phyloP scores from a whole-genome alignment of 1,140 invertebrate species.

The Drosophila sucinea region DNA sequence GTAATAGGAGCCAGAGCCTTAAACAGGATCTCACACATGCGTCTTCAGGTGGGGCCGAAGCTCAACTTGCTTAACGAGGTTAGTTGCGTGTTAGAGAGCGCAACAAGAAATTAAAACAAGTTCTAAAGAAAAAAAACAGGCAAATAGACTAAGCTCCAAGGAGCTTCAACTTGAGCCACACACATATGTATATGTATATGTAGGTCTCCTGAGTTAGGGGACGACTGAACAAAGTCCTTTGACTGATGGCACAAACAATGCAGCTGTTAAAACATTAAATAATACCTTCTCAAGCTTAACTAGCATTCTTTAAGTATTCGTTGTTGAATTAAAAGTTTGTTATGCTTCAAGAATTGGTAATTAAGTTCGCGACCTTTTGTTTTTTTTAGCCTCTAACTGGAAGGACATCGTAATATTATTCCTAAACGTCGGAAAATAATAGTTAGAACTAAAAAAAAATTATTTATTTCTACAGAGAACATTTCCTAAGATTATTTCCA shows the following conservation, averaged over 20 bases:
- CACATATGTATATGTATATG: not conserved
- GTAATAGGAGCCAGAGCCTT: conserved; percentile 8
- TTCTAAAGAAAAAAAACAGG: conserved; percentile 26
- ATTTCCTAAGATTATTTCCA: too few species aligned
- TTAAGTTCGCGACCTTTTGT: too few species aligned
- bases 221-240: not conserved
- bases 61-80: conserved; percentile 58
- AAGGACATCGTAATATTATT: too few species aligned
- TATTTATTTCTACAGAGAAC: too few species aligned
- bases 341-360: too few species aligned
- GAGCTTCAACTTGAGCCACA: not conserved
- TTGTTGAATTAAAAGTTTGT: too few species aligned
- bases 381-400: too few species aligned
- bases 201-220: not conserved
- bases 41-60: conserved; percentile 36
- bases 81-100: conserved; percentile 51
- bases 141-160: conserved; percentile 1
- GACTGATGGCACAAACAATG: not conserved
- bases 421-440: too few species aligned
- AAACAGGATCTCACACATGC: conserved; percentile 32
- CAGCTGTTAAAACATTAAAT: too few species aligned
- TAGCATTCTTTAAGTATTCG: too few species aligned
- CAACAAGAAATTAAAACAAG: conserved; percentile 66
- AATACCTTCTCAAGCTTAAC: too few species aligned
- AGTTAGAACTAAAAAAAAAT: too few species aligned